These are phyloP conservation scores for Acrocephalus kingi DNA, from an alignment of 2,113 vertebrate genomes.

Conservation along the genomic window DNA sequence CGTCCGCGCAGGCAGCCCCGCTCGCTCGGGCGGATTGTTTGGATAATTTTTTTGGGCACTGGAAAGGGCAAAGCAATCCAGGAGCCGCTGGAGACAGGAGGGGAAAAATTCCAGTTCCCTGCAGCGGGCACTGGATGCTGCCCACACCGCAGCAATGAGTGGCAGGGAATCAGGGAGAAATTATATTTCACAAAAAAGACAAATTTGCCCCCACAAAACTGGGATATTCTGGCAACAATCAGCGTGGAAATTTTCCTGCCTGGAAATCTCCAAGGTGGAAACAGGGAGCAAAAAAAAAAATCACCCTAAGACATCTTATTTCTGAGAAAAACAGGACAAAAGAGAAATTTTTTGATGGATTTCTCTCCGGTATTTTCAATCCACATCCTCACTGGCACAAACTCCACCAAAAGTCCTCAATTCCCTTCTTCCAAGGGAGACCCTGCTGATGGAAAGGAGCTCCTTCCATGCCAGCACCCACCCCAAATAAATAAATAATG, in stretches of 20 bases:
- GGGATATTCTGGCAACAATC: not conserved
- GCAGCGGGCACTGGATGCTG: slow-evolving; percentile 22
- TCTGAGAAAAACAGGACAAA: not conserved
- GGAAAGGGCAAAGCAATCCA: slow-evolving; percentile 14
- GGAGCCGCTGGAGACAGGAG: not conserved
- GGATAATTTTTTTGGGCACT: slow-evolving; percentile 33
- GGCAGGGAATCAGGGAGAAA: not conserved
- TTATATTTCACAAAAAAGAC: not conserved
- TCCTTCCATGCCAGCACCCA: not conserved
- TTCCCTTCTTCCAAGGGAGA: not conserved
- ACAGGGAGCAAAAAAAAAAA: not conserved
- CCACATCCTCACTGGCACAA: not conserved
- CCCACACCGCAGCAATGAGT: not conserved
- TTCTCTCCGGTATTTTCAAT: not conserved
- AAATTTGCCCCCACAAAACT: not conserved
- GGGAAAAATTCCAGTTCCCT: slow-evolving; percentile 45
- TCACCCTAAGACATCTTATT: not conserved
- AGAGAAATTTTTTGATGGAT: not conserved
- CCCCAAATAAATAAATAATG: not conserved
- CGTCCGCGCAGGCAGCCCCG: not conserved
- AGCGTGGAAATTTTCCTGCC: not conserved
- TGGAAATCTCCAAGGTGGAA: not conserved
- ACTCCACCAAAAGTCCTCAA: not conserved
- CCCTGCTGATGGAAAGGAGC: not conserved
- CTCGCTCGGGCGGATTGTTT: not conserved